Conservation (phyloP, 2,888 invertebrate species). For the Malthinus seriepunctatus region DNA sequence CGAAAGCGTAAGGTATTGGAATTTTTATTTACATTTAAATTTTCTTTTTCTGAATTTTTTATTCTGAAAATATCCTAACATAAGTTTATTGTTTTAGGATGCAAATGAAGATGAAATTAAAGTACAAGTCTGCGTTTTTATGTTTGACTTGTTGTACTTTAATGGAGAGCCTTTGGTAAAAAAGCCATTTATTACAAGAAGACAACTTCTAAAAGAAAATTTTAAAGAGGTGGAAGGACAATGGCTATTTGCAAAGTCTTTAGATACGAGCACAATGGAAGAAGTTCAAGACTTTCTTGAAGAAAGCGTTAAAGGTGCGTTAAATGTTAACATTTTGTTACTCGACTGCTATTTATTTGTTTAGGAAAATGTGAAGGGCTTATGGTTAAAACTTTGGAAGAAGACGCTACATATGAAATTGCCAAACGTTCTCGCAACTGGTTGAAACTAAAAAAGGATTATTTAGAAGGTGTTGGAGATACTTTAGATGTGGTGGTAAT, state of each 20-base stretch:
- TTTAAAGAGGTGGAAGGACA: slow-evolving; percentile 76
- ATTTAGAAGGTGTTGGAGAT: slow-evolving; percentile 94
- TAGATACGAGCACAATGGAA: slow-evolving; percentile 84
- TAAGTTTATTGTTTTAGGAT: slow-evolving; percentile 58
- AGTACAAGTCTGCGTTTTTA: slow-evolving; percentile 86
- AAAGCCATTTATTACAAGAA: slow-evolving; percentile 72
- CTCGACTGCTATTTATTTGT: slow-evolving; percentile 22
- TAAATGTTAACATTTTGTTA: background rate
- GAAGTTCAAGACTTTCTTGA: slow-evolving; percentile 94
- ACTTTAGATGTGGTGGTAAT: slow-evolving; percentile 95
- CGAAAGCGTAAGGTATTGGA: slow-evolving; percentile 84
- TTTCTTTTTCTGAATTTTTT: background rate
- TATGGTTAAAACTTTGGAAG: slow-evolving; percentile 94
- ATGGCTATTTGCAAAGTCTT: slow-evolving; percentile 84
- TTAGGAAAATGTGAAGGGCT: slow-evolving; percentile 95
- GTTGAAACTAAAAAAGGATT: slow-evolving; percentile 97
- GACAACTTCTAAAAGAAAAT: slow-evolving; percentile 71
- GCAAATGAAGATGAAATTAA: slow-evolving; percentile 75
- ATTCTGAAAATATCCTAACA: no score
- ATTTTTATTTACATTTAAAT: no score
- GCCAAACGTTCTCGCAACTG: slow-evolving; percentile 93
- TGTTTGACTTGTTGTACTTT: slow-evolving; percentile 93
- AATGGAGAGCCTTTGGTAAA: slow-evolving; percentile 86
- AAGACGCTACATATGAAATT: slow-evolving; percentile 94
- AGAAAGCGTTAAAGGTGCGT: slow-evolving; percentile 82